Percentiles rank a stretch among this genome's conserved stretches.
Conservation (phyloP, 2,797 vertebrate species). For the Lagocephalus sceleratus region DNA sequence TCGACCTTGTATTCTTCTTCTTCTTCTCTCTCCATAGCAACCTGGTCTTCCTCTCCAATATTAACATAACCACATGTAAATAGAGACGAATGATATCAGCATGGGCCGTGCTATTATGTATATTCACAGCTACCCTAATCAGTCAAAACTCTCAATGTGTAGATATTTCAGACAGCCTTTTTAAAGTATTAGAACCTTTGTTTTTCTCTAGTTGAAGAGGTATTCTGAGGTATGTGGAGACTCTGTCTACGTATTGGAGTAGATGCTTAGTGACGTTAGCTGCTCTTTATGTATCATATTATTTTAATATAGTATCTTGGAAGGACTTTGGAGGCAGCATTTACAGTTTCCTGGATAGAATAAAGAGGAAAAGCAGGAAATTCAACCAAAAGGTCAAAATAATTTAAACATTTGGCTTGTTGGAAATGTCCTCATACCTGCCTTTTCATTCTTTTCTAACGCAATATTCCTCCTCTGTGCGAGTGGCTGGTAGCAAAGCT, state of each 20-base stretch:
- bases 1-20: conserved; percentile 51
- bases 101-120: conserved; percentile 64
- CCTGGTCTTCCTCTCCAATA: conserved; percentile 61
- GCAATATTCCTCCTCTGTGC: conserved; percentile 41
- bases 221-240: conserved; percentile 44
- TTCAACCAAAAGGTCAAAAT: conserved; percentile 11
- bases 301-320: conserved; percentile 25
- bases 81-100: conserved; percentile 65
- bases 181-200: conserved; percentile 43
- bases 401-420: not conserved
- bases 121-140: conserved; percentile 51
- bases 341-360: conserved; percentile 34
- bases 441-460: conserved; percentile 30
- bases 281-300: conserved; percentile 30
- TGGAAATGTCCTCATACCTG: not conserved
- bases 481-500: conserved; percentile 24
- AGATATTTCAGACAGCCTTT: conserved; percentile 55
- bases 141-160: conserved; percentile 50
- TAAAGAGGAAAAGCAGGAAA: conserved; percentile 31
- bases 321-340: conserved; percentile 18
- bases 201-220: conserved; percentile 55
- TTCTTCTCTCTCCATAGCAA: conserved; percentile 53
- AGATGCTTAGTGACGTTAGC: conserved; percentile 30
- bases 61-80: conserved; percentile 62
- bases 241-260: conserved; percentile 53